phyloP scores from a whole-genome alignment of 2,797 vertebrate genomes.

The Carduelis carduelis region DNA sequence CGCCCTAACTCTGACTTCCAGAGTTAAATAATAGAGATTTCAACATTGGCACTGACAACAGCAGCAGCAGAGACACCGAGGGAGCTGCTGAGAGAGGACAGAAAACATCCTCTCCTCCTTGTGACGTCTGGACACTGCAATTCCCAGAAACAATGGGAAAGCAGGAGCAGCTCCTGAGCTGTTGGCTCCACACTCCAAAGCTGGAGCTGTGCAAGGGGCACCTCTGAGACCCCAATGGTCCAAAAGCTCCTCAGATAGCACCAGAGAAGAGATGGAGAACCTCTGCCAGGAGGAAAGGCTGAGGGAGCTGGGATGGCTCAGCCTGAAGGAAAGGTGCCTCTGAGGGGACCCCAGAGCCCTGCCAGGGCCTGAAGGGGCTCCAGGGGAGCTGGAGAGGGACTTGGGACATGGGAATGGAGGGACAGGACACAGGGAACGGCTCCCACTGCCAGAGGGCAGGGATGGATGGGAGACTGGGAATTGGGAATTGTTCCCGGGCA shows the following conservation, averaged over 20 bases:
- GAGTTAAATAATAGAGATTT: neutral
- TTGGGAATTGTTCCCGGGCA: fast-evolving
- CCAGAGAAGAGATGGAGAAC: neutral
- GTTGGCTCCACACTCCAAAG: neutral
- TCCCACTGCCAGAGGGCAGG: neutral
- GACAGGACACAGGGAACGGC: neutral
- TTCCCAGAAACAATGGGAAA: neutral
- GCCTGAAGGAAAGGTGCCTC: neutral
- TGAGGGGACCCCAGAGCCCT: neutral
- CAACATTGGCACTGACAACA: neutral
- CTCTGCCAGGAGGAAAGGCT: neutral
- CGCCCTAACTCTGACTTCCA: neutral
- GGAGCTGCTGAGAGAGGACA: neutral
- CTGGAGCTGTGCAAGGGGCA: neutral
- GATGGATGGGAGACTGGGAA: fast-evolving
- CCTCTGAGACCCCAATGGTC: neutral
- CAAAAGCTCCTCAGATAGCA: neutral
- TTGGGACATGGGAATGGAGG: fast-evolving
- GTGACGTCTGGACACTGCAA: neutral
- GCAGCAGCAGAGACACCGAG: neutral
- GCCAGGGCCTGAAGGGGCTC: fast-evolving
- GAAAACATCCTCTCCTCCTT: neutral
- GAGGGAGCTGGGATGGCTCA: neutral
- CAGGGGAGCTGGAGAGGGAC: neutral
- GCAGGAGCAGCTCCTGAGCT: neutral